These are phyloP conservation scores for Nannobrachium achirus DNA, from an alignment of 2,113 vertebrate genomes.

Conservation along the genomic window DNA sequence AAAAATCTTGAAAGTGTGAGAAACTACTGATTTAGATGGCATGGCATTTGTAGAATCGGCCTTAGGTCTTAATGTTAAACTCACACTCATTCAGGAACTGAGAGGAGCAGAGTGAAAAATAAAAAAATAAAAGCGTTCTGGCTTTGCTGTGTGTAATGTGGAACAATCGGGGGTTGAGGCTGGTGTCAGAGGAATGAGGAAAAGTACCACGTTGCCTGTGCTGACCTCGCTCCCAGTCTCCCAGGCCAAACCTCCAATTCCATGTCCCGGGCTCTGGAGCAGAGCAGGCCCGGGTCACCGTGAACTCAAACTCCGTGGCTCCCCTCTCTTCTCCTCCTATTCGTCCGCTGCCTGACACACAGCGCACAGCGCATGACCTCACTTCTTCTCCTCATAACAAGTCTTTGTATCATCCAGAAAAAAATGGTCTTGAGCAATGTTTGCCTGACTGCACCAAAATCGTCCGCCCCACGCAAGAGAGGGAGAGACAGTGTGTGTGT, in stretches of 20 bases:
- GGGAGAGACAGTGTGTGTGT: not conserved
- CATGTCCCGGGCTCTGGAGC: slow-evolving; percentile 12
- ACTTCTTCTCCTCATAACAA: slow-evolving; percentile 30
- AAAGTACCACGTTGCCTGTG: slow-evolving; percentile 8
- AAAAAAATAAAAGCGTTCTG: not conserved
- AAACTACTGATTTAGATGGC: no score
- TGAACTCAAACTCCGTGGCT: slow-evolving; percentile 55
- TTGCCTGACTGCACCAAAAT: slow-evolving; percentile 27
- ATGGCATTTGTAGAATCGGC: no score
- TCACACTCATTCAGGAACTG: not conserved
- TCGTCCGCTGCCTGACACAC: slow-evolving; percentile 38
- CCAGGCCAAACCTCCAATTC: slow-evolving; percentile 39
- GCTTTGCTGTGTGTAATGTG: not conserved
- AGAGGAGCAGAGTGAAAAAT: not conserved
- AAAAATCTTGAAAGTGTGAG: no score
- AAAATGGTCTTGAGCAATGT: slow-evolving; percentile 37
- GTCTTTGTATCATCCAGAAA: slow-evolving; percentile 39
- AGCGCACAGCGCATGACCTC: slow-evolving; percentile 42
- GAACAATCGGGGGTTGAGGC: slow-evolving; percentile 12
- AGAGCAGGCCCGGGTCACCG: slow-evolving; percentile 45
- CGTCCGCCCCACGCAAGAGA: slow-evolving; percentile 14
- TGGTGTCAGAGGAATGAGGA: slow-evolving; percentile 8
- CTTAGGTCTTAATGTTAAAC: no score
- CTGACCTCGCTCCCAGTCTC: slow-evolving; percentile 40
- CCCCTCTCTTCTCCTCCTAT: slow-evolving; percentile 2